Percentiles rank a stretch among this genome's conserved stretches.
Evolutionary conservation across 2,113 vertebrate species (phyloP).

Genomic region (Corvus moneduloides): DNA sequence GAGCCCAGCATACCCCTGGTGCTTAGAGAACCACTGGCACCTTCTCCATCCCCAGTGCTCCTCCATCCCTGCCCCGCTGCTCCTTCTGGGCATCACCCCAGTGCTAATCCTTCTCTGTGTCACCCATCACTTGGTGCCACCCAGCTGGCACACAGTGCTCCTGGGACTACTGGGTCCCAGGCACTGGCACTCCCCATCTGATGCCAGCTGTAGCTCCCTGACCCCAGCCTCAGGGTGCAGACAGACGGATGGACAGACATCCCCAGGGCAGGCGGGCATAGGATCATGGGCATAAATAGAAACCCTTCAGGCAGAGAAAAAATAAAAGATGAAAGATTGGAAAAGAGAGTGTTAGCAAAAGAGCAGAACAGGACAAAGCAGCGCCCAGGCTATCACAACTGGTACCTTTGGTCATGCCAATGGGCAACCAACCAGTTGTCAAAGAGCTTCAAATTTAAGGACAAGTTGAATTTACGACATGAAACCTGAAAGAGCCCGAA

Average conservation of each 20-base stretch:
- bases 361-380: neutral
- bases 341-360: neutral
- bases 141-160: neutral
- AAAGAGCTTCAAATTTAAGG: neutral
- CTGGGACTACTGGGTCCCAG: neutral
- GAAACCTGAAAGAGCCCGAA: neutral
- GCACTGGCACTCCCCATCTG: neutral
- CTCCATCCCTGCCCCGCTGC: rapidly evolving
- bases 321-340: neutral
- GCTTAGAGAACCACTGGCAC: neutral
- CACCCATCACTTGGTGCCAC: neutral
- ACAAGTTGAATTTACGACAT: neutral
- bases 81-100: neutral
- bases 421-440: neutral
- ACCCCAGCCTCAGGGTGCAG: neutral
- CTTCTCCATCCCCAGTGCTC: neutral
- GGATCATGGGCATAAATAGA: rapidly evolving
- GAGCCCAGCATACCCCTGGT: rapidly evolving
- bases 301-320: neutral
- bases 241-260: neutral
- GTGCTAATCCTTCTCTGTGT: neutral
- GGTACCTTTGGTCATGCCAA: neutral
- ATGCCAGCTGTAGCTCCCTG: neutral
- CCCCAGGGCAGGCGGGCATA: neutral
- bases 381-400: neutral